Percentiles rank a stretch among this genome's conserved stretches.
These are phyloP conservation scores for Mormyrus iriodes DNA, from an alignment of 2,113 vertebrate genomes.

Conservation along the genomic window DNA sequence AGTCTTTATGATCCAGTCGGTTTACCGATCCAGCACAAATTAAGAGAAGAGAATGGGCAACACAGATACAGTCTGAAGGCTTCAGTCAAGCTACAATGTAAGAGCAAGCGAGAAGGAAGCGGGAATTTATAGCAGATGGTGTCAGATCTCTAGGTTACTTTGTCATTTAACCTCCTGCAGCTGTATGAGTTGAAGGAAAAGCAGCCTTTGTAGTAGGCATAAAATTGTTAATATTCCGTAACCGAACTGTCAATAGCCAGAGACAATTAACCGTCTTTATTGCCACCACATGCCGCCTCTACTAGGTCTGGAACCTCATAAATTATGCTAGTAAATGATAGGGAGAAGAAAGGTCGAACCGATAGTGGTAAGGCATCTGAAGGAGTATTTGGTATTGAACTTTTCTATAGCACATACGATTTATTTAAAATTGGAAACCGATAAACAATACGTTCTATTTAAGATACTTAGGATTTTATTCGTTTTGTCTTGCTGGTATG, in stretches of 20 bases:
- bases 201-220: slow-evolving; percentile 49
- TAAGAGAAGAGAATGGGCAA: background rate
- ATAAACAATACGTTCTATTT: slow-evolving; percentile 55
- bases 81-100: background rate
- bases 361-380: slow-evolving; percentile 56
- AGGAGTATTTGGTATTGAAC: slow-evolving; percentile 42
- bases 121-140: slow-evolving; percentile 75
- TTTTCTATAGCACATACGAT: background rate
- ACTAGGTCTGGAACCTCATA: slow-evolving; percentile 62
- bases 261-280: slow-evolving; percentile 74
- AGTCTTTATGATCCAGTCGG: background rate
- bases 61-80: background rate
- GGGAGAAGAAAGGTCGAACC: slow-evolving; percentile 66
- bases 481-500: slow-evolving; percentile 51
- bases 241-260: slow-evolving; percentile 64
- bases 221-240: slow-evolving; percentile 78
- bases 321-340: slow-evolving; percentile 66
- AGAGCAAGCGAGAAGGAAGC: slow-evolving; percentile 43
- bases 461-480: slow-evolving; percentile 58
- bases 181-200: slow-evolving; percentile 66
- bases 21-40: background rate
- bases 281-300: slow-evolving; percentile 61
- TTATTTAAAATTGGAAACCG: slow-evolving; percentile 59
- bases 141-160: slow-evolving; percentile 61
- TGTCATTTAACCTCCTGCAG: slow-evolving; percentile 77